Base-by-base conservation (phyloP, 2,113 vertebrate species). In the Centropus bengalensis region DNA sequence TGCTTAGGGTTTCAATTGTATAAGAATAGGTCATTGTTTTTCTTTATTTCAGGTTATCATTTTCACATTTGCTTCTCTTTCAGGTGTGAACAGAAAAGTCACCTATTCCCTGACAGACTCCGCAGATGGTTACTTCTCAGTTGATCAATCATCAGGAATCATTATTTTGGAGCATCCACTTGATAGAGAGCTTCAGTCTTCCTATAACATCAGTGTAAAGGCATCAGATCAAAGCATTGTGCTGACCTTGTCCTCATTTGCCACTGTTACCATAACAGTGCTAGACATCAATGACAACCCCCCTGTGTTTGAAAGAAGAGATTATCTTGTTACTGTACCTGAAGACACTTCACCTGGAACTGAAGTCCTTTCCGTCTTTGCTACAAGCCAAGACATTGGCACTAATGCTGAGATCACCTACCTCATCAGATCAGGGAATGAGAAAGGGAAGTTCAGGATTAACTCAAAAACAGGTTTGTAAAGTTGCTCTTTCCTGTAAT, bases 281-380 rank as follows among this genome's bases (percentile, higher is more conserved):
- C 96, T 99, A 68, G 99, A 99, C 90, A 98, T 99, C 66, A 99
- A 99, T 26, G 99, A 99, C 97, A 99, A 99, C 92, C 99, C 99
- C 0, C 99, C 99, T 2, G 98, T 99, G 81, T 99, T 99, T 44
- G 99, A 99, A 95, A 98, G 98, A 32, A 98, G 98, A 38, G 99
- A 99, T 91, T 99, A 99, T 84, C 97, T 99, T 38, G 98, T 99
- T 3, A 98, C 98, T 0, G 98, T 99, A 59, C 98, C 98, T 3
- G 99, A 99, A 90, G 99, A 99, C 58, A 98, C 99, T 11, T 96
- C 97, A 10, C 97, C 98, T 40, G 99, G 99, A 49, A 98, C 98
- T 0, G 98, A 99, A 88, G 98, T 99, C 40, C 96, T 99, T 55
- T 97, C 98, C 24, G 98, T 99, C 33, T 98, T 99, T 58, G 99